Percentiles rank a stretch among this genome's conserved stretches.
Conservation (phyloP, 2,113 vertebrate genomes). For the Pavo muticus region DNA sequence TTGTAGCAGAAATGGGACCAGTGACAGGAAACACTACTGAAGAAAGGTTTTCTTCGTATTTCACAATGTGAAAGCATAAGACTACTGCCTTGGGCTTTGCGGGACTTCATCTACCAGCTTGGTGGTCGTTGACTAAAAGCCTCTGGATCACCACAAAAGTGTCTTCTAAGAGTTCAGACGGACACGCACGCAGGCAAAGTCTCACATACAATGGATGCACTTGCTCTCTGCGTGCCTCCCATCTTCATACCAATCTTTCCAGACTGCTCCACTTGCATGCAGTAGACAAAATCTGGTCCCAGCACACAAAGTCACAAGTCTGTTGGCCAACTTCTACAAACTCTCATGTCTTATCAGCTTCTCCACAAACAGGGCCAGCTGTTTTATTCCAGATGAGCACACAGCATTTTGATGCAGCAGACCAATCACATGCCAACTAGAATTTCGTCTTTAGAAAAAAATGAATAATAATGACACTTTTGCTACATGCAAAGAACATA, state of each 20-base stretch:
- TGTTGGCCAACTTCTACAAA: neutral
- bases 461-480: neutral
- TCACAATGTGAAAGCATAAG: neutral
- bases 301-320: neutral
- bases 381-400: neutral
- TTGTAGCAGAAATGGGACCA: neutral
- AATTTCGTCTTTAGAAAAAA: neutral
- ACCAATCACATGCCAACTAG: neutral
- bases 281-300: neutral
- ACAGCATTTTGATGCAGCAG: neutral
- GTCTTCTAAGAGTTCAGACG: neutral
- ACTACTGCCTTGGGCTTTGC: too few species aligned
- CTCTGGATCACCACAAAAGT: neutral
- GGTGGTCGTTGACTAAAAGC: neutral
- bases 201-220: fast-evolving
- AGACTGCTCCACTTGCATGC: neutral
- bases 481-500: neutral
- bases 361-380: neutral
- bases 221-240: neutral
- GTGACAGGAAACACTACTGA: neutral
- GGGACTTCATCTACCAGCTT: neutral
- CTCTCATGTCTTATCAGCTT: neutral
- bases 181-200: neutral
- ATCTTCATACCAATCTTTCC: neutral
- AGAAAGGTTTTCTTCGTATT: neutral